A percentile compares a stretch with the other conserved stretches of the same genome.
These are phyloP conservation scores for Deroptyus accipitrinus DNA, from an alignment of 2,113 vertebrate genomes.

Conservation along the genomic window DNA sequence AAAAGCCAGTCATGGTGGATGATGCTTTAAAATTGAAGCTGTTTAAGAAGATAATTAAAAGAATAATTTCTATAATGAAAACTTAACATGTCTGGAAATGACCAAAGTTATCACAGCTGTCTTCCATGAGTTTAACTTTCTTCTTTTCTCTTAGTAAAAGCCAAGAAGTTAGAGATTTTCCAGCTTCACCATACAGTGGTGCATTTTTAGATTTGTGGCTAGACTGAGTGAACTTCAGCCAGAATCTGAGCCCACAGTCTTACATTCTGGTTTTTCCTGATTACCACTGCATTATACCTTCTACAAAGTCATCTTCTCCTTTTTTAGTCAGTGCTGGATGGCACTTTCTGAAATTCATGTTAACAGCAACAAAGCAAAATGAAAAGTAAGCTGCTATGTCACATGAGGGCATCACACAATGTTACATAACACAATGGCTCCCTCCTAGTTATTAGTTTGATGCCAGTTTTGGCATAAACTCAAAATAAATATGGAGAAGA, in stretches of 20 bases:
- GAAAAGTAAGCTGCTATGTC: neutral
- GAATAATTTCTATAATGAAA: slow-evolving; percentile 26
- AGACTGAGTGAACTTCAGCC: slow-evolving; percentile 65
- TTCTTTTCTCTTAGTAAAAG: slow-evolving; percentile 50
- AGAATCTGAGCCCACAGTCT: slow-evolving; percentile 41
- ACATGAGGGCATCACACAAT: neutral
- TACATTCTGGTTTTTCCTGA: slow-evolving; percentile 36
- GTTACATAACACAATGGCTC: neutral
- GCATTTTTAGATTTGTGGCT: slow-evolving; percentile 70
- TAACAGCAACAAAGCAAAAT: slow-evolving; percentile 31
- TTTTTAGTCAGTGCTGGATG: slow-evolving; percentile 19
- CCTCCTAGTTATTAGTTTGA: neutral
- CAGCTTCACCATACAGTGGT: slow-evolving; percentile 36
- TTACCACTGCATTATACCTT: slow-evolving; percentile 8
- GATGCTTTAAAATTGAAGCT: neutral
- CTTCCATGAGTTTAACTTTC: slow-evolving; percentile 52
- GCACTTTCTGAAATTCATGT: slow-evolving; percentile 47
- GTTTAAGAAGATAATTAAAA: slow-evolving; percentile 35
- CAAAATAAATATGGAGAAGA: neutral
- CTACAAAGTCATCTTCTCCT: slow-evolving; percentile 1
- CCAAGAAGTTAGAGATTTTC: slow-evolving; percentile 64
- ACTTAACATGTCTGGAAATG: neutral
- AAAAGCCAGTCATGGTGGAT: neutral
- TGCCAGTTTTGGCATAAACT: neutral
- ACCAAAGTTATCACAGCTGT: slow-evolving; percentile 34